Evolutionary conservation across 2,797 vertebrate genomes (phyloP), one percentile per base, ranked within the genome.

Genomic region (Cyprinella venusta): DNA sequence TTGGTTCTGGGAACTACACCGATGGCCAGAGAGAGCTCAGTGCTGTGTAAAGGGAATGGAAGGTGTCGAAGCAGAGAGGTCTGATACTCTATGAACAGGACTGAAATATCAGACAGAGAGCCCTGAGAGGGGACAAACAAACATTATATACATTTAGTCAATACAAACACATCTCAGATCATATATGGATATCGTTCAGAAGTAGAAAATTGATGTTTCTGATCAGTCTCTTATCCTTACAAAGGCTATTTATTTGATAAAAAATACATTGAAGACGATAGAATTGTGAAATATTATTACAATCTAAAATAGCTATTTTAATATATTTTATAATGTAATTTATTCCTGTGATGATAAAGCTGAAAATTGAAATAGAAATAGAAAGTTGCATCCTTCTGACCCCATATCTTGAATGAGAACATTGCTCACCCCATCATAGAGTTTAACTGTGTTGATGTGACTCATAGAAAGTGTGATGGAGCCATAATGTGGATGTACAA

Each of bases 1-100:
- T 95, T 97, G 21, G 96, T 97, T 88, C 92, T 95, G 65, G 97
- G 96, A 87, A 95, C 96, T 85, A 99, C 93, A 85, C 94, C 94
- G 83, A 99, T 94, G 87, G 96, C 94, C 90, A 99, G 90, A 80
- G 94, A 95, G 85, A 89, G 94, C 86, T 95, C 94, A 9, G 86
- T 77, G 82, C 93, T 94, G 85, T 94, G 95, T 82, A 98, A 95
- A 75, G 97, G 94, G 88, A 97, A 90, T 0, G 97, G 97, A 21
- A 99, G 93, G 87, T 98, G 95, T 72, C 95, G 92, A 72, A 97
- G 95, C 40, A 98, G 84, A n/a, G 93, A 94, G 81, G 89, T 92
- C 86, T 95, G 93, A 88, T 96, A 92, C 81, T 97, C 93, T 81
- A 99, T 93, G 26, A 98, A 94, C 76, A 99, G 93, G 79, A 93